Evolutionary conservation across 2,113 vertebrate species (phyloP), one percentile per base, ranked within the genome.

Genomic region (Marcusenius ussheri): DNA sequence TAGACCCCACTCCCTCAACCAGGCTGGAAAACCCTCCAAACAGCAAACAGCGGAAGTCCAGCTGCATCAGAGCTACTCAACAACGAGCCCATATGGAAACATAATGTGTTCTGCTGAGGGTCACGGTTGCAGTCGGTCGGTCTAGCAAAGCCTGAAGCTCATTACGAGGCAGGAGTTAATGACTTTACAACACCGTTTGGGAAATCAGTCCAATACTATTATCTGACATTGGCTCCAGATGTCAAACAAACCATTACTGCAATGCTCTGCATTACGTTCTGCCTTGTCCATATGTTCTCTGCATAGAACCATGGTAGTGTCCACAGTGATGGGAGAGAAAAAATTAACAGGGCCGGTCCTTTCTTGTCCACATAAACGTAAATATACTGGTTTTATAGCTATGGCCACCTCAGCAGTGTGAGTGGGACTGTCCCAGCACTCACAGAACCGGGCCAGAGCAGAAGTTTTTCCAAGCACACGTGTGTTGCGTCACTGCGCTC

Each of bases 161-260:
- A 56, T 88, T 62, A 88, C 24, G 6, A 70, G 45, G 88, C 35
- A 66, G 45, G 62, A 88, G 45, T 83, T 47, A 89, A 80, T 80
- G 70, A 89, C 47, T 77, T 47, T 83, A 50, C 74, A 83, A 35
- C 47, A 89, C 49, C 17, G 6, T 83, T 74, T 15, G 74, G 45
- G 47, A 89, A 89, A 89, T 56, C 31, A 83, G 74, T 89, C 49
- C 70, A 56, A 51, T 56, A 89, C 74, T 56, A 53, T 49, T 74
- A 89, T 89, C 27, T 83, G 70, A 47, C 88, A 83, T 56, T 21
- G 35, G 7, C 74, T 53, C 88, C 51, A 83, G 24, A 83, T 83
- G 70, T 89, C 88, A 83, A 89, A 89, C 49, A 89, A 83, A 83
- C 39, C 74, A 89, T 89, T 83, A 83, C 49, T 24, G 74, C 19